Evolutionary conservation across 1,140 invertebrate genomes (phyloP).

Genomic region (Lucilia cuprina): DNA sequence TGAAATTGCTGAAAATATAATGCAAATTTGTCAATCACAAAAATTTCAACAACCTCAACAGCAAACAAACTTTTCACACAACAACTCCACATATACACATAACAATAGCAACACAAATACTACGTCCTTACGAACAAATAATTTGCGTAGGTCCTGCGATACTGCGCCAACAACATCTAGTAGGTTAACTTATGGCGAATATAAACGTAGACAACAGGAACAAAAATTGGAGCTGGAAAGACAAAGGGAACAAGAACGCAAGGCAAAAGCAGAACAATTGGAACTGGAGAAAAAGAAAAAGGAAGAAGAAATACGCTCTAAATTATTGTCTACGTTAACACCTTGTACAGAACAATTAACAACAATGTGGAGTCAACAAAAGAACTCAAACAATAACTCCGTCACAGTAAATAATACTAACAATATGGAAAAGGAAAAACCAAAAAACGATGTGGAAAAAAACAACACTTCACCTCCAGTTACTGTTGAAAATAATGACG

Average conservation of each 20-base stretch:
- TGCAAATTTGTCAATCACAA: background rate
- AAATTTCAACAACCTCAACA: background rate
- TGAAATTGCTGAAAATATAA: background rate
- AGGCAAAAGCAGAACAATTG: background rate
- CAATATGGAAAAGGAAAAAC: background rate
- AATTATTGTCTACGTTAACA: background rate
- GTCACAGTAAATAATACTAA: too few species aligned
- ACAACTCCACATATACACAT: background rate
- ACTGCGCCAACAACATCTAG: too few species aligned
- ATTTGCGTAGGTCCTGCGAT: background rate
- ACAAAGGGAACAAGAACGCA: background rate
- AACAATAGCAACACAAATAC: background rate
- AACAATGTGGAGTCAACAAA: background rate
- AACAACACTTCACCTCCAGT: background rate
- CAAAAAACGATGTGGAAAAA: background rate
- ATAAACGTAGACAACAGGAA: background rate
- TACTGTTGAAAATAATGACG: background rate
- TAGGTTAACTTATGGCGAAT: background rate
- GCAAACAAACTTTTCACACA: background rate
- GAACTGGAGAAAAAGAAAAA: background rate
- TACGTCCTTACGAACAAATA: background rate
- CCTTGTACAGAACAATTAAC: background rate
- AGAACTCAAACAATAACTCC: background rate
- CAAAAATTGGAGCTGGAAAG: background rate
- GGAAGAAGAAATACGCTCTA: slow-evolving; percentile 5